Base-by-base conservation (phyloP, 1,140 invertebrate species). In the Temnothorax nylanderi region DNA sequence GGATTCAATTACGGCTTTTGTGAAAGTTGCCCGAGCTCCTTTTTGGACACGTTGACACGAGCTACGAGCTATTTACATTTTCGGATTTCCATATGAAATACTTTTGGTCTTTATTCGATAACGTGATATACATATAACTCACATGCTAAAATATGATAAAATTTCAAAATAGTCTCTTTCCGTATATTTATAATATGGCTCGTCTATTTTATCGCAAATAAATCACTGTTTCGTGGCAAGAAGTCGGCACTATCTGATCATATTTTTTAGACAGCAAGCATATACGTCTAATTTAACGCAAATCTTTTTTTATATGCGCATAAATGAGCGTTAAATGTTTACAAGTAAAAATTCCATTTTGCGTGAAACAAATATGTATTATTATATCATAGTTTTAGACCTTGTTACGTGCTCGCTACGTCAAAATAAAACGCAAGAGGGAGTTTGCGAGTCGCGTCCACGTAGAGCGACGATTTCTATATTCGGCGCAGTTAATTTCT, bases 1-100 rank as follows among this genome's bases (percentile, higher is more conserved):
- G 32, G 80, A 75, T 84, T 84, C 69, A 84, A 84, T 84, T 84
- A 75, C 56, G 41, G 54, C 32, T 60, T 60, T 75, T 44, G 54
- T n/a, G 8, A 84, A 47, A 75, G 54, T 74, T 44, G 51, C 56
- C 18, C 54, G n/a, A 34, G 26, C 54, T 58, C 47, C 54, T 60
- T 60, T 74, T 47, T 62, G 32, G 62, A 41, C 11, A 41, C 54
- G 41, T 84, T 75, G 67, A 82, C 51, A 71, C 64, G 78, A 44
- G 47, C 21, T 64, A 64, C 47, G 64, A 64, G 32, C 37, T 58
- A 84, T 75, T 84, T 75, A 56, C 69, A 84, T 82, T 72, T 82
- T 72, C 80, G 54, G 18, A 41, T 51, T 82, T 74, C 54, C 67
- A 34, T 58, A 26, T 5, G 26, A 64, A 47, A 49, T 65, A 82